phyloP scores from a whole-genome alignment of 2,113 vertebrate genomes.

The Apteryx owenii region DNA sequence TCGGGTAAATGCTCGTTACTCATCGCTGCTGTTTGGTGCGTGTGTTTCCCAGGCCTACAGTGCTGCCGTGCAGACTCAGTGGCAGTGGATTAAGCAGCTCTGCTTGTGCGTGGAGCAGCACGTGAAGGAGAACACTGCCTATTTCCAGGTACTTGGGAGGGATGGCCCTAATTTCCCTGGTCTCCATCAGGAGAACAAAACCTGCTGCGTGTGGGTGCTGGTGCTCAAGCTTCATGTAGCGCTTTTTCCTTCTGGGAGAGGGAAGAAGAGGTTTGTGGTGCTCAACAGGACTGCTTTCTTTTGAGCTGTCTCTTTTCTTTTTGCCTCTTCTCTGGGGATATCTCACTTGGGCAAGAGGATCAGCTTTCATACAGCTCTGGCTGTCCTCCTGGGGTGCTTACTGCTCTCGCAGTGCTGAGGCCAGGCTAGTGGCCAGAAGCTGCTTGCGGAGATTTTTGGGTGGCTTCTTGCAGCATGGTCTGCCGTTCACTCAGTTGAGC shows the following conservation, averaged over 20 bases:
- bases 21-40: fast-evolving
- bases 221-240: fast-evolving
- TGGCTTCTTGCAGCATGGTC: neutral
- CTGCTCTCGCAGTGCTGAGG: neutral
- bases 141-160: conserved; percentile 87
- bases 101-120: conserved; percentile 95
- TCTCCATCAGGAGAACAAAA: neutral
- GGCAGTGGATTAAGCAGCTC: conserved; percentile 96
- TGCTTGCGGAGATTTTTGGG: neutral
- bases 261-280: neutral
- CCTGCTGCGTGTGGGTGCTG: neutral
- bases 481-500: fast-evolving
- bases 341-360: neutral
- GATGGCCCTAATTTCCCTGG: neutral
- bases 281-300: neutral
- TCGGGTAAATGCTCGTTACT: neutral
- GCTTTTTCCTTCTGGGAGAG: neutral
- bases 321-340: neutral
- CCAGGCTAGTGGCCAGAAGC: fast-evolving
- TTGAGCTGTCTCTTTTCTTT: neutral
- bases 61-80: conserved; percentile 92
- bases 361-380: fast-evolving
- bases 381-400: fast-evolving
- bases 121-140: conserved; percentile 91
- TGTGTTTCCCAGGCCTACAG: conserved; percentile 87